Conservation (phyloP, 2,888 invertebrate genomes). For the Crioceris asparagi region DNA sequence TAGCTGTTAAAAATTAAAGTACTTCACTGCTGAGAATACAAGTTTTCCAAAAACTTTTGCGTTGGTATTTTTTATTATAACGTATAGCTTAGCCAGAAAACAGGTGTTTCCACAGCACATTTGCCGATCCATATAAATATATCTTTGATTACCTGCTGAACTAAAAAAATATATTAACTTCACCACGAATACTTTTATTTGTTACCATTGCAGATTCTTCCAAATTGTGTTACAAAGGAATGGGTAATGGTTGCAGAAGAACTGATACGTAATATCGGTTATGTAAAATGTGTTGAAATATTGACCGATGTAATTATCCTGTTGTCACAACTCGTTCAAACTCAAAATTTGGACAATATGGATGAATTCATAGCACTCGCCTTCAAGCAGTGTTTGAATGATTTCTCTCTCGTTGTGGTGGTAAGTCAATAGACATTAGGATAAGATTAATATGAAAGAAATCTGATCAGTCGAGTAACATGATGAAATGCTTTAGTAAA, state of each 20-base stretch:
- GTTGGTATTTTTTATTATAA: too few relatives aligned
- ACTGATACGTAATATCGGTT: conserved; percentile 18
- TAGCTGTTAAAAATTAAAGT: neutral
- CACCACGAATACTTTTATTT: conserved; percentile 1
- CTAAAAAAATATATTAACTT: conserved; percentile 1
- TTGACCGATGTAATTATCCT: conserved; percentile 28
- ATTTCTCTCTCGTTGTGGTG: conserved; percentile 27
- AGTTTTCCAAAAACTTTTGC: too few relatives aligned
- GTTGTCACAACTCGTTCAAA: conserved; percentile 27
- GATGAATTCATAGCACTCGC: conserved; percentile 17
- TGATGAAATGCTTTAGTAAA: neutral
- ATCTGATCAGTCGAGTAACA: neutral
- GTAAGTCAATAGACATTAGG: conserved; percentile 18
- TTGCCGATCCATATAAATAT: too few relatives aligned
- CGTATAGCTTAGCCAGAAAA: too few relatives aligned
- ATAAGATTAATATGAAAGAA: neutral
- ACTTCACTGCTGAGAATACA: neutral
- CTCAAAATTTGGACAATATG: conserved; percentile 20
- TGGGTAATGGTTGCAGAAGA: conserved; percentile 27
- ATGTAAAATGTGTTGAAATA: conserved; percentile 21
- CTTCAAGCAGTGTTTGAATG: conserved; percentile 28
- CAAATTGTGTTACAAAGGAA: conserved; percentile 28
- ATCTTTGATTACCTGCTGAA: too few relatives aligned
- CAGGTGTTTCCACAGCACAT: too few relatives aligned
- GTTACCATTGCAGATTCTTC: conserved; percentile 20